phyloP scores from a whole-genome alignment of 2,888 invertebrate genomes.

The Bugulina stolonifera region DNA sequence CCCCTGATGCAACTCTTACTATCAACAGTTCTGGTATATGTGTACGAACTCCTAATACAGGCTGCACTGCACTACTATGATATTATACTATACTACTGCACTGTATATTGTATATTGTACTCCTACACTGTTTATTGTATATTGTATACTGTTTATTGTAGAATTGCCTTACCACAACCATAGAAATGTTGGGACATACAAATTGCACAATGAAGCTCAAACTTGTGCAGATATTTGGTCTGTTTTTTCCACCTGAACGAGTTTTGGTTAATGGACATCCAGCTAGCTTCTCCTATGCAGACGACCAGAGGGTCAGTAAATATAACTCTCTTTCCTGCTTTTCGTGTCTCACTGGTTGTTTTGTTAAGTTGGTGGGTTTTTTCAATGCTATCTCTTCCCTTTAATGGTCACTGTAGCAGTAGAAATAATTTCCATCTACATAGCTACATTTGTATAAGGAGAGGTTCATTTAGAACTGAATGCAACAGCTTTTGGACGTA shows the following conservation, averaged over 20 bases:
- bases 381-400: background rate
- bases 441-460: no score
- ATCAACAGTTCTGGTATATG: no score
- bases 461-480: no score
- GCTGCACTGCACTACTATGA: no score
- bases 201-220: constrained; percentile 12
- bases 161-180: background rate
- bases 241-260: background rate
- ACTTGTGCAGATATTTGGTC: constrained; percentile 14
- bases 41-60: no score
- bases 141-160: no score
- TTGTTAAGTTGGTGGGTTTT: background rate
- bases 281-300: background rate
- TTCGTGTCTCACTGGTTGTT: background rate
- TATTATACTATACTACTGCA: no score
- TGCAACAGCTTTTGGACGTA: no score
- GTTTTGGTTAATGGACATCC: background rate
- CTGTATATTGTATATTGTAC: no score
- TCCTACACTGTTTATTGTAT: no score
- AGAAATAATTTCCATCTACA: no score
- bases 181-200: background rate
- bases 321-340: background rate
- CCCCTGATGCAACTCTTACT: no score
- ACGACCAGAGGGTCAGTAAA: background rate
- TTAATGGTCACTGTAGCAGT: background rate